phyloP scores from a whole-genome alignment of 2,797 vertebrate genomes.

The Coracias cyanogaster region DNA sequence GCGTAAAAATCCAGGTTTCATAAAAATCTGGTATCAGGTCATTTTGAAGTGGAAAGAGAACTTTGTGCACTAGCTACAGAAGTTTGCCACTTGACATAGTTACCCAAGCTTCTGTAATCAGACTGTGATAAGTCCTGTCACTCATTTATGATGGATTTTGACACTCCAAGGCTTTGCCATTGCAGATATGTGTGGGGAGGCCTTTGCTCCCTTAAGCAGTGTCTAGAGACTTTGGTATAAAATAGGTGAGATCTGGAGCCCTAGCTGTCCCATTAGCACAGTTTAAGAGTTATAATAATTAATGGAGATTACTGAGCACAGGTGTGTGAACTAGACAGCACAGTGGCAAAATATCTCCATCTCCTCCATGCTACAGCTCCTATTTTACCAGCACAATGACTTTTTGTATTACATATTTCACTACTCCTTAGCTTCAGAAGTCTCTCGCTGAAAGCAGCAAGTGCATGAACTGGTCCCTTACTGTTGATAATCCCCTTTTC shows the following conservation, averaged over 20 bases:
- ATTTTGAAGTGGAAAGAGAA: not conserved
- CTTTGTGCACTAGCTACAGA: not conserved
- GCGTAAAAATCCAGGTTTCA: not conserved
- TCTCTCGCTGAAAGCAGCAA: not conserved
- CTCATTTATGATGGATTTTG: not conserved
- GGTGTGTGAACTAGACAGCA: not conserved
- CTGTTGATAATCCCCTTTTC: not conserved
- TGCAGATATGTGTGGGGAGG: rapidly evolving
- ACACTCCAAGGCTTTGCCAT: not conserved
- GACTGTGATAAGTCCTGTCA: not conserved
- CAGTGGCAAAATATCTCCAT: not conserved
- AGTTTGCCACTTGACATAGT: not conserved
- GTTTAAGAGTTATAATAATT: not conserved
- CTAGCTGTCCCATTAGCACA: not conserved
- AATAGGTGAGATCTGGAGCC: not conserved
- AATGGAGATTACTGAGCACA: not conserved
- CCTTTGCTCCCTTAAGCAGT: not conserved
- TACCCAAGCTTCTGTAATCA: not conserved
- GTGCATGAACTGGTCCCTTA: not conserved
- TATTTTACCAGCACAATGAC: not conserved
- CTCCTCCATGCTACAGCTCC: not conserved
- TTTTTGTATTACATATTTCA: not conserved
- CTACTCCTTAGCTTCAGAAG: not conserved
- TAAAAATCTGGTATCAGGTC: not conserved
- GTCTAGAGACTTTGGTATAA: not conserved